Base-by-base conservation (phyloP, 2,888 invertebrate genomes). In the Cylindroiulus punctatus region DNA sequence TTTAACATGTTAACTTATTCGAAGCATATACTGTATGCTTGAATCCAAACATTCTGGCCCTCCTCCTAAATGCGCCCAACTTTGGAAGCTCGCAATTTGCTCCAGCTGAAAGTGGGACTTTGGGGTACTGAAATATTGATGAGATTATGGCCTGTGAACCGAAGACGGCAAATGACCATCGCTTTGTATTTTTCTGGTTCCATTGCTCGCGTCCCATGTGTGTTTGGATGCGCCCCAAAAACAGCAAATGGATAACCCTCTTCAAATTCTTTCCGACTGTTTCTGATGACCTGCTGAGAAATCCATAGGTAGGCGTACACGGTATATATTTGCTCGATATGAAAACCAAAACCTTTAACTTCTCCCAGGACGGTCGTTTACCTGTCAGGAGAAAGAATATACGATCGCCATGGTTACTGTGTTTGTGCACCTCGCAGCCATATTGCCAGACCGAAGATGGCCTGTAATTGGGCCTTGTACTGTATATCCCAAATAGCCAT, bases 281-380 rank as follows among this genome's bases (percentile, higher is more conserved):
- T 76, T 10, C 65, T 14, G 12, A 14, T 76, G 76, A 76, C 30
- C 76, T 26, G 76, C 76, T 4, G 30, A 26, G 76, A 76, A 76
- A 76, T 76, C 14, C 22, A 76, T 76, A 76, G 76, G 76, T 76
- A 30, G 76, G 76, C 76, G 76, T 76, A 30, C 26, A 14, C 30
- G 76, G 14, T 76, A 30, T 30, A 76, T 14, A 76, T 76, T 76
- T 76, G 76, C 76, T 76, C 76, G 76, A 76, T 76, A 76, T 76
- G 76, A 76, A 76, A 76, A 76, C 76, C 76, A 76, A 76, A 76
- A 76, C 76, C 76, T 76, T 76, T 76, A 76, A 76, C 76, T 76
- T 76, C 30, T 76, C 76, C 76, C 76, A 30, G 76, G 76, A 76
- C 30, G 76, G 76, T 76, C 76, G 30, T 76, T 76, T 76, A 76